Percentiles rank a stretch among this genome's conserved stretches.
Evolutionary conservation across 2,797 vertebrate species (phyloP).

Genomic region (Galaxias olidus): DNA sequence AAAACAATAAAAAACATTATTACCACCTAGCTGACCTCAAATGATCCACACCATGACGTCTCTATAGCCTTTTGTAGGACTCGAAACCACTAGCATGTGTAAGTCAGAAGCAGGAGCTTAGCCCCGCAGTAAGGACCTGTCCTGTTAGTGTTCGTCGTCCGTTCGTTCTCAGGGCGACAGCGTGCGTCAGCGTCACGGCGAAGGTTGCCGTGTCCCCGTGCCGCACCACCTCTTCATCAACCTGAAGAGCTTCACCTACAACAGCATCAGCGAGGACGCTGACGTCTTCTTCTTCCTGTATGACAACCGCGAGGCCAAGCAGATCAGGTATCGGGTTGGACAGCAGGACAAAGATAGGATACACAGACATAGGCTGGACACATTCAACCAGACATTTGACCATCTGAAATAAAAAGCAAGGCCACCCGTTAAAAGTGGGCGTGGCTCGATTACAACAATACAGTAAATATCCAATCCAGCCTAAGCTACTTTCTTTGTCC

Average conservation of each 20-base stretch:
- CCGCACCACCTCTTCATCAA: slow-evolving; percentile 98
- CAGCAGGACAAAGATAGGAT: slow-evolving; percentile 2
- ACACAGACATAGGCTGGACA: not conserved
- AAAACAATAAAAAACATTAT: not conserved
- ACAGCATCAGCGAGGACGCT: slow-evolving; percentile 96
- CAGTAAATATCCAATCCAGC: too few relatives aligned
- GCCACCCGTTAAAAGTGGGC: too few relatives aligned
- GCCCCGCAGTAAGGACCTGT: slow-evolving; percentile 15
- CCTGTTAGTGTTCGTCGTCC: slow-evolving; percentile 43
- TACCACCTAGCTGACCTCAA: not conserved
- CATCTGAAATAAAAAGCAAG: not conserved
- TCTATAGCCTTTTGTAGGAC: not conserved
- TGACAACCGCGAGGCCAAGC: slow-evolving; percentile 93
- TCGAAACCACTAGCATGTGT: slow-evolving; percentile 2
- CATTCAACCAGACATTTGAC: not conserved
- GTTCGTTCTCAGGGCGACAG: slow-evolving; percentile 83
- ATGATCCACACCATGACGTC: not conserved
- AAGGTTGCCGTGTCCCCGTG: slow-evolving; percentile 89
- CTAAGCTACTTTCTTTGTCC: slow-evolving; percentile 36
- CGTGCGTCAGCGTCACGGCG: slow-evolving; percentile 88
- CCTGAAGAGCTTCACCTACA: slow-evolving; percentile 98
- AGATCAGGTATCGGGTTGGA: slow-evolving; percentile 85
- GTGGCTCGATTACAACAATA: too few relatives aligned
- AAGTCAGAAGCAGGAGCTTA: slow-evolving; percentile 22
- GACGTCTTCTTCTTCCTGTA: slow-evolving; percentile 97